These are phyloP conservation scores for Darevskia mixta DNA, from an alignment of 2,797 vertebrate species.

Conservation along the genomic window DNA sequence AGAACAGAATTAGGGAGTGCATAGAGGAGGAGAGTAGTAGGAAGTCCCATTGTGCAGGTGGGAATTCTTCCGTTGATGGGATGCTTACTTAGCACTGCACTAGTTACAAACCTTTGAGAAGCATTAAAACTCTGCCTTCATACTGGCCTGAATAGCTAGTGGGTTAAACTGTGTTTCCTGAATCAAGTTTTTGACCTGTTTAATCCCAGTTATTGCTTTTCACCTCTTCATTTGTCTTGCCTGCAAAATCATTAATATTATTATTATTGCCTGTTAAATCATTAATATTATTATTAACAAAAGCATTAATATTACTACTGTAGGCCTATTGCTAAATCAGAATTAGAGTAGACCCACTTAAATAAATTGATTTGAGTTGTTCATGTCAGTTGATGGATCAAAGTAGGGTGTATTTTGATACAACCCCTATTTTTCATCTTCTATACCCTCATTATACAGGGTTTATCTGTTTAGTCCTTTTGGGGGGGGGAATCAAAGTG, in stretches of 20 bases:
- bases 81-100: too few relatives aligned
- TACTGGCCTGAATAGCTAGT: background rate
- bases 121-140: background rate
- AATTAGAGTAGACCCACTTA: too few relatives aligned
- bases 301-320: too few relatives aligned
- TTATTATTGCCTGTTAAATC: background rate
- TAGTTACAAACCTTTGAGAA: background rate
- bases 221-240: too few relatives aligned
- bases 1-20: background rate
- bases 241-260: too few relatives aligned
- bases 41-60: background rate
- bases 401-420: too few relatives aligned
- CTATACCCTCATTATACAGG: too few relatives aligned
- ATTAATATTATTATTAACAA: too few relatives aligned
- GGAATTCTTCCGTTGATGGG: background rate
- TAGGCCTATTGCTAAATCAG: too few relatives aligned
- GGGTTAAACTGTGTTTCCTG: background rate
- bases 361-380: too few relatives aligned
- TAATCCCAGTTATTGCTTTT: background rate
- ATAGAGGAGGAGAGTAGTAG: too few relatives aligned
- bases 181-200: background rate
- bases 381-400: too few relatives aligned
- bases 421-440: background rate
- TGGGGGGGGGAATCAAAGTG: background rate
- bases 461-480: background rate